Evolutionary conservation across 2,797 vertebrate genomes (phyloP), one percentile per base, ranked within the genome.

Genomic region (Poeciliopsis turneri): DNA sequence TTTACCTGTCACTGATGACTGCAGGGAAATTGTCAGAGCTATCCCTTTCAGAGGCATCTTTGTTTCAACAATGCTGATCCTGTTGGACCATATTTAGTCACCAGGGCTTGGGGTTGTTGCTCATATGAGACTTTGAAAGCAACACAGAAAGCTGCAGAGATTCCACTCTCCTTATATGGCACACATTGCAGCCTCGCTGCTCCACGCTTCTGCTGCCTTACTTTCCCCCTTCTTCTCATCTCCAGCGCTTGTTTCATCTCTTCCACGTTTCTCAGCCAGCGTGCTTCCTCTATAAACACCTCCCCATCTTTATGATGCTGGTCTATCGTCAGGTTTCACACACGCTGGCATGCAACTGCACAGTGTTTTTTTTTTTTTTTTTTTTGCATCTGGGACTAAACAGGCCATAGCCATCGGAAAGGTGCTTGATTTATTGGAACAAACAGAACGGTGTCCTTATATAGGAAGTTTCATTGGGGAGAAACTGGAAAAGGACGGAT

Each of bases 81-180:
- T 86, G 85, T 88, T 96, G 96, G 94, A 97, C 98, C 98, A 97
- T 99, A 99, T 99, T 99, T 99, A 99, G 98, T 96, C 97, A 96
- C 96, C 83, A 71, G 93, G 92, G 89, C 92, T 86, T 77, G 89
- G 94, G 82, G 75, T 84, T 80, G 84, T 94, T 88, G 94, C 93
- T 92, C 93, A 93, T 79, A 93, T 93, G 92, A 85, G 91, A 94
- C 94, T 95, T 95, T 95, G 86, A 94, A 87, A 91, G 91, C 81
- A 82, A 89, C 95, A 96, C 96, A 96, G 96, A 97, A 97, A 95
- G 94, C 94, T 86, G 92, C 90, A 77, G 96, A 97, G 97, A 97
- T 97, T 97, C 97, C 97, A 86, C 92, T 94, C 86, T 93, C 96
- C 96, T 96, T 96, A 95, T 96, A 96, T 96, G 96, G 96, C 93